These are phyloP conservation scores for Ceratitis capitata DNA, from an alignment of 1,140 invertebrate species.

Conservation along the genomic window DNA sequence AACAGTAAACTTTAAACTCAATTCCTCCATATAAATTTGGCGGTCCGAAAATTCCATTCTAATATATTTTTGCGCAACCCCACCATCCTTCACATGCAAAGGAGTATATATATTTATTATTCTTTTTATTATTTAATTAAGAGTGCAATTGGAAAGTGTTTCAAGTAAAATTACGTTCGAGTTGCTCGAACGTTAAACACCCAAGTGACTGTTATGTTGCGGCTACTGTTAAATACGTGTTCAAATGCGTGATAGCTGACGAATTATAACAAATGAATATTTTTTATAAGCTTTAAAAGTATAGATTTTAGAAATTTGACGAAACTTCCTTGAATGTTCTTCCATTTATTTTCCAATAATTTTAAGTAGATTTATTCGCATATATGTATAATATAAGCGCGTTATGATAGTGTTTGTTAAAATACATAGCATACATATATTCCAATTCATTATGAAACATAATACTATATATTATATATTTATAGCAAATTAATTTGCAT, in stretches of 20 bases:
- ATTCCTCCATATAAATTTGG: no score
- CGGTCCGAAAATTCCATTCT: no score
- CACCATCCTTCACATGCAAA: no score
- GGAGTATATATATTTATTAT: neutral
- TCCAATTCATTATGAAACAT: no score
- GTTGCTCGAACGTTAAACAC: conserved; percentile 61
- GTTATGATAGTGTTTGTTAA: neutral
- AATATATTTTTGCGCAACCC: no score
- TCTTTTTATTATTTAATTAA: conserved; percentile 50
- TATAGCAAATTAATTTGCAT: neutral
- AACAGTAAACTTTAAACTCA: no score
- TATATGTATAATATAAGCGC: neutral
- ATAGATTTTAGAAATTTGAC: conserved; percentile 17
- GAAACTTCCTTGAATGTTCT: conserved; percentile 41
- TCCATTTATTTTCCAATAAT: conserved; percentile 19
- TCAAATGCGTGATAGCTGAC: neutral
- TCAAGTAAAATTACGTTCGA: conserved; percentile 48
- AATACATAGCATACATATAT: no score
- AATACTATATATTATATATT: no score
- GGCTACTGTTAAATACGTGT: neutral
- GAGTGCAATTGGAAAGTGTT: conserved; percentile 59
- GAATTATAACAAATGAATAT: neutral
- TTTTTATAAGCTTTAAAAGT: conserved; percentile 39
- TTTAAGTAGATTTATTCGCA: neutral
- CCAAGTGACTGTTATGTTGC: neutral